A percentile compares a stretch with the other conserved stretches of the same genome.
These are phyloP conservation scores for Orchestes rusci DNA, from an alignment of 2,888 invertebrate species.

Conservation along the genomic window DNA sequence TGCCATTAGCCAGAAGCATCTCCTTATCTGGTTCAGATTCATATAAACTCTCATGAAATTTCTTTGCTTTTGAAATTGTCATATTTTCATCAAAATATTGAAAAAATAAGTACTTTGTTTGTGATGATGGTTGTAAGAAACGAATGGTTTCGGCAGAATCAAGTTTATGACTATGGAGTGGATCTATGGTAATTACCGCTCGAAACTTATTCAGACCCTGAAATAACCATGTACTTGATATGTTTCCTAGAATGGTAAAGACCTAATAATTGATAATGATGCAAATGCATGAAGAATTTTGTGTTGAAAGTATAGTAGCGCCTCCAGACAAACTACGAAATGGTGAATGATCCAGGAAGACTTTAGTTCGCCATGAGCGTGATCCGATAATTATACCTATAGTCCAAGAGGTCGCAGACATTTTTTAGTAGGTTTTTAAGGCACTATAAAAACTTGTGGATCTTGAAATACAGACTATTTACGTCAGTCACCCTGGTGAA, in stretches of 20 bases:
- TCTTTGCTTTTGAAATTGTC: conserved; percentile 6
- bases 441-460: too few relatives aligned
- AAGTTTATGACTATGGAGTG: conserved; percentile 7
- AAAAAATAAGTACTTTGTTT: conserved; percentile 1
- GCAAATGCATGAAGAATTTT: too few relatives aligned
- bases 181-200: conserved; percentile 7
- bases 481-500: too few relatives aligned
- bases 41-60: conserved; percentile 3
- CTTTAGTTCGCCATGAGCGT: too few relatives aligned
- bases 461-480: too few relatives aligned
- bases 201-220: neutral
- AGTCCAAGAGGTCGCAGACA: too few relatives aligned
- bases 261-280: conserved; percentile 1
- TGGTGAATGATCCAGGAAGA: too few relatives aligned
- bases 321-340: too few relatives aligned
- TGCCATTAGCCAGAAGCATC: conserved; percentile 6
- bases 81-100: conserved; percentile 4
- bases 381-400: too few relatives aligned
- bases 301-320: too few relatives aligned
- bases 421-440: too few relatives aligned
- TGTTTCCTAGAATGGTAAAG: conserved; percentile 2
- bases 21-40: conserved; percentile 8
- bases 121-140: conserved; percentile 3
- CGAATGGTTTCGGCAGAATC: conserved; percentile 1
- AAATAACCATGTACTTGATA: neutral